phyloP scores from a whole-genome alignment of 2,113 vertebrate species.

The Petaurus breviceps region DNA sequence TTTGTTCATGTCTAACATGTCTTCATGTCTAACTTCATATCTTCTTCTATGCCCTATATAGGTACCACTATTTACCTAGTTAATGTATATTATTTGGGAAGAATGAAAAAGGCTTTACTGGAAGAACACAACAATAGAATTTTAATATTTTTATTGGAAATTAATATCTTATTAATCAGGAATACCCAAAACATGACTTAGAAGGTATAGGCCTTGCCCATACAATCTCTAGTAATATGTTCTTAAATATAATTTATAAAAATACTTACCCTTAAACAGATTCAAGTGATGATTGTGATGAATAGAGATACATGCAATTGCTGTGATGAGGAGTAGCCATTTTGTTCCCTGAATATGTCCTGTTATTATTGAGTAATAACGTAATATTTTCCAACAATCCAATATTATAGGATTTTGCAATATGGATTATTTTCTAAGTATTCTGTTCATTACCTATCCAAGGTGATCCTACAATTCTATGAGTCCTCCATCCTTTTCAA shows the following conservation, averaged over 20 bases:
- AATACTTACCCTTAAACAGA: neutral
- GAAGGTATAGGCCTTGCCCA: neutral
- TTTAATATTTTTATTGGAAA: conserved; percentile 7
- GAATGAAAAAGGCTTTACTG: neutral
- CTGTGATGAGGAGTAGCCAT: neutral
- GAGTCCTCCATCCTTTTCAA: neutral
- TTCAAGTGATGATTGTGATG: neutral
- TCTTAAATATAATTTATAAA: conserved; percentile 8
- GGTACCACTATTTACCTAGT: neutral
- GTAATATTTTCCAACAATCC: neutral
- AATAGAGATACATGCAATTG: neutral
- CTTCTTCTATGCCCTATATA: neutral
- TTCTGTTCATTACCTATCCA: conserved; percentile 46
- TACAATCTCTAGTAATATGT: neutral
- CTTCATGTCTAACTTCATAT: neutral
- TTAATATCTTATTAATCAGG: neutral
- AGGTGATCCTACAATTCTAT: conserved; percentile 34
- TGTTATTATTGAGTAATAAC: neutral
- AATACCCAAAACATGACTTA: neutral
- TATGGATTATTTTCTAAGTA: conserved; percentile 34
- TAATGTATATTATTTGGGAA: neutral
- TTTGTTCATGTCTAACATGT: too few relatives aligned
- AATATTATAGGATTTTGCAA: neutral
- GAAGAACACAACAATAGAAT: neutral
- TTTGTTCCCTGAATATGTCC: neutral